Percentiles rank a stretch among this genome's conserved stretches.
These are phyloP conservation scores for Sinopyrophorus schimmeli DNA, from an alignment of 2,888 invertebrate species.

Conservation along the genomic window DNA sequence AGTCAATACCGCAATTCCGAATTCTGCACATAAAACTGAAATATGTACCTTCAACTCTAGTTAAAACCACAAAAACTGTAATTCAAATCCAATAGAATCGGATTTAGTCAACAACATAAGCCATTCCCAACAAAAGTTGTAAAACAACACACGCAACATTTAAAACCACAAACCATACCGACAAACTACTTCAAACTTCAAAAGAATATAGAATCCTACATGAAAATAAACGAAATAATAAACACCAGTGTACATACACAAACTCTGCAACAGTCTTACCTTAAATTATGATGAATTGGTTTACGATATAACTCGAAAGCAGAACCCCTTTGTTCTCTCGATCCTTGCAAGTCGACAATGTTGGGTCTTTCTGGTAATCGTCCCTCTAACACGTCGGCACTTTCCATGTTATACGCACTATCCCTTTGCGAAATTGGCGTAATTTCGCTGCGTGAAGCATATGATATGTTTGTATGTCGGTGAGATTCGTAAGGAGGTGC, in stretches of 20 bases:
- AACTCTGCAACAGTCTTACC: slow-evolving; percentile 58
- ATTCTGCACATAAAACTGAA: too few species aligned
- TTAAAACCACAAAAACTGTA: too few species aligned
- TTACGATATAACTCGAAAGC: slow-evolving; percentile 95
- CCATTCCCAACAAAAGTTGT: slow-evolving; percentile 4
- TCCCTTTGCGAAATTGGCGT: slow-evolving; percentile 49
- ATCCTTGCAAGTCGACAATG: slow-evolving; percentile 74
- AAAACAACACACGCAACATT: slow-evolving; percentile 23
- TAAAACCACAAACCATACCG: too few species aligned
- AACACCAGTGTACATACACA: slow-evolving; percentile 51
- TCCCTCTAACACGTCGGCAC: slow-evolving; percentile 40
- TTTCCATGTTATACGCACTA: slow-evolving; percentile 44
- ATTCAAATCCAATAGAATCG: too few species aligned
- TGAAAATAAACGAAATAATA: slow-evolving; percentile 34
- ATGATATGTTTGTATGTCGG: slow-evolving; percentile 53
- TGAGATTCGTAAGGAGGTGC: slow-evolving; percentile 52
- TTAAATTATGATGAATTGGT: slow-evolving; percentile 82
- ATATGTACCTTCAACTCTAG: too few species aligned
- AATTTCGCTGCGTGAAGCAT: slow-evolving; percentile 53
- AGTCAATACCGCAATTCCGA: too few species aligned
- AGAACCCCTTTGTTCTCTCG: slow-evolving; percentile 87
- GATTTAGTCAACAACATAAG: too few species aligned
- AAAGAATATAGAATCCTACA: slow-evolving; percentile 47
- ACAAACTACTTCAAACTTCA: slow-evolving; percentile 40
- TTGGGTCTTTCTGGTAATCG: slow-evolving; percentile 45